Percentiles rank a stretch among this genome's conserved stretches.
phyloP scores from a whole-genome alignment of 2,797 vertebrate genomes.

The Galagoides demidoff region DNA sequence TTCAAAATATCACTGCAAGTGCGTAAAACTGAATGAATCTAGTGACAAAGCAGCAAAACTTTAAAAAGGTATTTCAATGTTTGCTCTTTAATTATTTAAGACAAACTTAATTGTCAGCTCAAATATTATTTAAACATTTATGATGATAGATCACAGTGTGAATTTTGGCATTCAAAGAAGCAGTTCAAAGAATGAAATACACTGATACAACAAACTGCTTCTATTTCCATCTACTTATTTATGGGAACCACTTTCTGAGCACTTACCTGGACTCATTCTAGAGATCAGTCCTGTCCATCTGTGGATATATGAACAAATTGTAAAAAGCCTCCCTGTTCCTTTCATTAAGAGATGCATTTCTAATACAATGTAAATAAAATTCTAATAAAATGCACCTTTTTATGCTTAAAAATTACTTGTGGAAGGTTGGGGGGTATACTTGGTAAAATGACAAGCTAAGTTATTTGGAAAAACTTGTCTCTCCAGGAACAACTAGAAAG shows the following conservation, averaged over 20 bases:
- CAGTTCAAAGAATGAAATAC: slow-evolving; percentile 49
- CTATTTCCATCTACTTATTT: slow-evolving; percentile 35
- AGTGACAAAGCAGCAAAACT: slow-evolving; percentile 40
- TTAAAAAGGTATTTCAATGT: neutral
- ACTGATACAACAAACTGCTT: neutral
- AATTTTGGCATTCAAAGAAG: slow-evolving; percentile 50
- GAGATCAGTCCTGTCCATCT: neutral
- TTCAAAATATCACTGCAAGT: neutral
- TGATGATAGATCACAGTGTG: neutral
- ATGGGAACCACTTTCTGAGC: slow-evolving; percentile 47
- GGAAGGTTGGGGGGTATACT: neutral
- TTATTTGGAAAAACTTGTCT: neutral
- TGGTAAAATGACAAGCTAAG: neutral
- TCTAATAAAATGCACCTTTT: neutral
- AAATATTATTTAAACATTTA: slow-evolving; percentile 53
- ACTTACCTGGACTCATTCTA: neutral
- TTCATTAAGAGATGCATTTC: neutral
- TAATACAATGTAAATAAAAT: neutral
- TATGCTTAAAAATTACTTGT: neutral
- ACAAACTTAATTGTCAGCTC: slow-evolving; percentile 50
- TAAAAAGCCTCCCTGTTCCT: neutral
- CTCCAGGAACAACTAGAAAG: neutral
- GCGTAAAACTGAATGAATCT: neutral
- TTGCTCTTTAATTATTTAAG: slow-evolving; percentile 56
- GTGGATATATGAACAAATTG: neutral